A percentile compares a stretch with the other conserved stretches of the same genome.
Conservation (phyloP, 2,888 invertebrate genomes). For the Aspidiotus rigidus region DNA sequence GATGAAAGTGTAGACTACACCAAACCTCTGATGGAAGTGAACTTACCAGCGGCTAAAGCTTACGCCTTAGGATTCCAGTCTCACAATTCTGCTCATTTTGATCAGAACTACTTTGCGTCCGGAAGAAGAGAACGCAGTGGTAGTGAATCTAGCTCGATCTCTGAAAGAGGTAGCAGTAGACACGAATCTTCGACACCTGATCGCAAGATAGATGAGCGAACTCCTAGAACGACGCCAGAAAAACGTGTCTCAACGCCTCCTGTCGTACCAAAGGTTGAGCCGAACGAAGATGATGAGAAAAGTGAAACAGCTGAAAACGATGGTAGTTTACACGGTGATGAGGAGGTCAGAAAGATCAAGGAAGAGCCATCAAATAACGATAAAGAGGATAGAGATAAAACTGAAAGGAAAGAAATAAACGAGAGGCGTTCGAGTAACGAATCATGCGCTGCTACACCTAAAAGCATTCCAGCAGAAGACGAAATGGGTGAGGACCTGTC, state of each 20-base stretch:
- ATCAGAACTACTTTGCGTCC: conserved; percentile 42
- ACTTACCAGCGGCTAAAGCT: conserved; percentile 49
- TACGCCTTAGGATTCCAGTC: conserved; percentile 69
- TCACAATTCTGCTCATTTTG: conserved; percentile 21
- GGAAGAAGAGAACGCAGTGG: conserved; percentile 66
- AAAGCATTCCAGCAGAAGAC: conserved; percentile 38
- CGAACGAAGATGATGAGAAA: conserved; percentile 41
- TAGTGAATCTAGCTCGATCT: conserved; percentile 80
- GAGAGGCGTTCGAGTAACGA: conserved; percentile 28
- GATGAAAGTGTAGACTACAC: conserved; percentile 90
- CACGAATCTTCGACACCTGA: conserved; percentile 75
- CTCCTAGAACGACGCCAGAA: conserved; percentile 60
- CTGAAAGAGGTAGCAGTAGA: conserved; percentile 68
- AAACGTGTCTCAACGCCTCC: conserved; percentile 53
- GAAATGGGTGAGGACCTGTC: conserved; percentile 27
- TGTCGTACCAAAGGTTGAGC: conserved; percentile 40
- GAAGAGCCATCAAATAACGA: conserved; percentile 41
- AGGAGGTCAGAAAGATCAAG: conserved; percentile 43
- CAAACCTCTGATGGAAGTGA: conserved; percentile 77
- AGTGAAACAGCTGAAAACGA: conserved; percentile 2
- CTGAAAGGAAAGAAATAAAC: conserved; percentile 19
- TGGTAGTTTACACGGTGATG: conserved; percentile 45
- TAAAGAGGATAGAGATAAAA: conserved; percentile 35
- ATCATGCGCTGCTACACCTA: conserved; percentile 40
- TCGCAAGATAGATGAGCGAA: conserved; percentile 51